Evolutionary conservation across 2,797 vertebrate genomes (phyloP).

Genomic region (Diplodus puntazzo): DNA sequence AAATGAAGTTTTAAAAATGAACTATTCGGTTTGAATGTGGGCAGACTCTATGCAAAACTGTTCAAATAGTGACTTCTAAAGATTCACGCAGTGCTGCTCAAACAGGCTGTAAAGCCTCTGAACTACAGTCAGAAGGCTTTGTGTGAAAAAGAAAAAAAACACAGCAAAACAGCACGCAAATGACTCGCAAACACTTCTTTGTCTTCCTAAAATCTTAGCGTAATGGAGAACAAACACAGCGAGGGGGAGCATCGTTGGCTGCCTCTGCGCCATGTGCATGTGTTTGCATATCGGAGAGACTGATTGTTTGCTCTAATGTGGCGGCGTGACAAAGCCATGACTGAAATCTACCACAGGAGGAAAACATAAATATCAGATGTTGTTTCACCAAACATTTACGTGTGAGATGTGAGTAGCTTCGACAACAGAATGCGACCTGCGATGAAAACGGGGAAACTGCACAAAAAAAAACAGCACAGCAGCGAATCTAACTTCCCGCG

Average conservation of each 20-base stretch:
- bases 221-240: conserved; percentile 70
- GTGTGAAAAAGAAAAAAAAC: conserved; percentile 42
- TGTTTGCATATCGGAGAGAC: conserved; percentile 51
- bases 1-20: conserved; percentile 1
- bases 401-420: conserved; percentile 43
- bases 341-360: conserved; percentile 35
- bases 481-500: conserved; percentile 29
- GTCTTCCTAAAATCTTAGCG: conserved; percentile 44
- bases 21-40: neutral
- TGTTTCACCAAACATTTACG: conserved; percentile 46
- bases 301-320: conserved; percentile 53
- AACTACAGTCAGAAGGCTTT: conserved; percentile 29
- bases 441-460: conserved; percentile 48
- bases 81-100: conserved; percentile 4
- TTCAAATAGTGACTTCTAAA: neutral
- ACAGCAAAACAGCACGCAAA: conserved; percentile 52
- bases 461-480: conserved; percentile 32
- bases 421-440: conserved; percentile 37
- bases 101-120: conserved; percentile 16
- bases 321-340: conserved; percentile 6
- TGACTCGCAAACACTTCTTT: conserved; percentile 59
- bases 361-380: conserved; percentile 37
- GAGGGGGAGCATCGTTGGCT: conserved; percentile 37
- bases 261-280: conserved; percentile 37
- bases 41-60: conserved; percentile 8